A percentile compares a stretch with the other conserved stretches of the same genome.
Evolutionary conservation across 2,888 invertebrate genomes (phyloP).

Genomic region (Acleris literana): DNA sequence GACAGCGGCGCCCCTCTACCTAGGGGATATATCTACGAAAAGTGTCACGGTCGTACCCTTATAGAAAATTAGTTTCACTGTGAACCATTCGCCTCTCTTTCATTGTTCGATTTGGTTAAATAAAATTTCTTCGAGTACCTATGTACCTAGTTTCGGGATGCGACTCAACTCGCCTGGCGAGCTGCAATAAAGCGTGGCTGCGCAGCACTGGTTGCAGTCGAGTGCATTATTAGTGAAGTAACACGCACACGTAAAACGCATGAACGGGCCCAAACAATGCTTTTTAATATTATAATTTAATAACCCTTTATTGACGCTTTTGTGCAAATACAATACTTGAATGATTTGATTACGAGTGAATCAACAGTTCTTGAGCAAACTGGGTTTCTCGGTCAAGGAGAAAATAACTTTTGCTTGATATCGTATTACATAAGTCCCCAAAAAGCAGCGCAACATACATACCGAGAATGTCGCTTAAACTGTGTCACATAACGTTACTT

Average conservation of each 20-base stretch:
- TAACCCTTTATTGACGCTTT: constrained; percentile 7
- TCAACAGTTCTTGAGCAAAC: constrained; percentile 26
- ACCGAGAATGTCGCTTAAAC: background rate
- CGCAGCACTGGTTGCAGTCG: too few relatives aligned
- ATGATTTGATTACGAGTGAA: constrained; percentile 4
- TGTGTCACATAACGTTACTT: background rate
- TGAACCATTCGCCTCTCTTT: too few relatives aligned
- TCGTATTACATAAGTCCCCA: constrained; percentile 22
- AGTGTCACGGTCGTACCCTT: too few relatives aligned
- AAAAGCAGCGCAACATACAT: background rate
- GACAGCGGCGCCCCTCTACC: too few relatives aligned
- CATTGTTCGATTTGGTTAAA: too few relatives aligned
- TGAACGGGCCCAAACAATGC: constrained; percentile 8
- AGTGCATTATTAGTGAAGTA: background rate
- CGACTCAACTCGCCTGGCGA: too few relatives aligned
- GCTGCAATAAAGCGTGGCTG: too few relatives aligned
- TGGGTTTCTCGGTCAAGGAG: constrained; percentile 35
- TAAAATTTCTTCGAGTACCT: too few relatives aligned
- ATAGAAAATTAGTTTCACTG: too few relatives aligned
- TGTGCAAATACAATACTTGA: constrained; percentile 4
- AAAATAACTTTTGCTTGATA: constrained; percentile 28
- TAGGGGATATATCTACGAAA: too few relatives aligned
- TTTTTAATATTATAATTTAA: background rate
- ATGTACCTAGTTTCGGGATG: too few relatives aligned
- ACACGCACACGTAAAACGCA: constrained; percentile 2